A percentile compares a stretch with the other conserved stretches of the same genome.
phyloP scores from a whole-genome alignment of 2,888 invertebrate species.

The Drosophila meridiana region DNA sequence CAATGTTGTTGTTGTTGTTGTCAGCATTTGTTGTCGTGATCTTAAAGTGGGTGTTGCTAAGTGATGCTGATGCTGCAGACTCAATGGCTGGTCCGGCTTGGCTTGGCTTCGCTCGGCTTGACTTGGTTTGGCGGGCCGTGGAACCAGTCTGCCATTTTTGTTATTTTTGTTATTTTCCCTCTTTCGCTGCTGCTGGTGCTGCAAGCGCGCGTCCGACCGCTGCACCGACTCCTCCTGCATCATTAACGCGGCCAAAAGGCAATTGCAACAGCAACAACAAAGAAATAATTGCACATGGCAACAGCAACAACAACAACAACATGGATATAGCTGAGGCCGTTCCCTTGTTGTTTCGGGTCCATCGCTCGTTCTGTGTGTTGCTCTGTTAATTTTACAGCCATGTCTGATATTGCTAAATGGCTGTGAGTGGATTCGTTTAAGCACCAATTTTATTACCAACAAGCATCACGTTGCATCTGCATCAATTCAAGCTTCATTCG shows the following conservation, averaged over 20 bases:
- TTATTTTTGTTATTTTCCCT: background rate
- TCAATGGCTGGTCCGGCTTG: slow-evolving; percentile 69
- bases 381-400: slow-evolving; percentile 82
- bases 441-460: slow-evolving; percentile 83
- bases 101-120: background rate
- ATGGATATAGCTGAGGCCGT: slow-evolving; percentile 60
- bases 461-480: slow-evolving; percentile 80
- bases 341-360: slow-evolving; percentile 41
- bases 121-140: slow-evolving; percentile 3
- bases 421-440: slow-evolving; percentile 84
- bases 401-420: slow-evolving; percentile 83
- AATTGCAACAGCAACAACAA: slow-evolving; percentile 56
- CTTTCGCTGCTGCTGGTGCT: slow-evolving; percentile 27
- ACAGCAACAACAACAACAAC: slow-evolving; percentile 16
- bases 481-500: slow-evolving; percentile 61
- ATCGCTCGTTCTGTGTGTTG: slow-evolving; percentile 68
- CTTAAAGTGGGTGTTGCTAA: slow-evolving; percentile 78
- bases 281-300: slow-evolving; percentile 62
- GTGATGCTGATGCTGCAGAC: slow-evolving; percentile 71
- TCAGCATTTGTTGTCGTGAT: slow-evolving; percentile 56
- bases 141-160: slow-evolving; percentile 76
- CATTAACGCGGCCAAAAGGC: slow-evolving; percentile 70
- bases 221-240: slow-evolving; percentile 62
- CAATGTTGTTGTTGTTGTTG: slow-evolving; percentile 25
- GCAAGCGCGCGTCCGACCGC: slow-evolving; percentile 40